Evolutionary conservation across 2,113 vertebrate species (phyloP).

Genomic region (Brevimyrus niger): DNA sequence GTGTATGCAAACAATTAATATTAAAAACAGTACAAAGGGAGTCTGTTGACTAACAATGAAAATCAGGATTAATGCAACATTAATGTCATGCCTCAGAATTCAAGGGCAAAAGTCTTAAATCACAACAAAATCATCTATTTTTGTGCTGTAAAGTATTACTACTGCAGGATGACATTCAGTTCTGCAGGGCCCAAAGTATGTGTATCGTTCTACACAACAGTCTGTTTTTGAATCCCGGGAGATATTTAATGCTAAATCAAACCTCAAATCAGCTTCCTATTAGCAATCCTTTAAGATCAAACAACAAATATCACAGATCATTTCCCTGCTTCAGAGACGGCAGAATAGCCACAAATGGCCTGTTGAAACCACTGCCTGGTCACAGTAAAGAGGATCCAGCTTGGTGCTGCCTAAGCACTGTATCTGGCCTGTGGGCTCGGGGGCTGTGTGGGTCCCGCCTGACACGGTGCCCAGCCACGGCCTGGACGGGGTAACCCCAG

Average conservation of each 20-base stretch:
- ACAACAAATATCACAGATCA: background rate
- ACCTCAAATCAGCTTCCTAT: background rate
- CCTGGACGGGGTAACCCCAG: conserved; percentile 7
- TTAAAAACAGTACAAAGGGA: background rate
- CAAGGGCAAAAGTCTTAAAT: background rate
- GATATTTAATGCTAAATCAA: background rate
- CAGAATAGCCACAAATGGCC: background rate
- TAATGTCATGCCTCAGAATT: background rate
- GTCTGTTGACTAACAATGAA: background rate
- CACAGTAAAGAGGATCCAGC: background rate
- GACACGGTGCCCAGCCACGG: conserved; percentile 8
- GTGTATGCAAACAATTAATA: background rate
- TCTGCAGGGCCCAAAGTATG: background rate
- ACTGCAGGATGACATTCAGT: background rate
- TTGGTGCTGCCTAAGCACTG: background rate
- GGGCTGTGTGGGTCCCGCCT: background rate
- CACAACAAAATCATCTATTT: background rate
- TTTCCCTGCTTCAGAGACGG: background rate
- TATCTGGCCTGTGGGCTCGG: background rate
- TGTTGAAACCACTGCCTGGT: background rate
- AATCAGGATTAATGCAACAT: background rate
- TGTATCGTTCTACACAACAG: background rate
- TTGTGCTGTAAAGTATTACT: background rate
- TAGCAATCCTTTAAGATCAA: background rate
- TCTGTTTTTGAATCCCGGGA: background rate